Base-by-base conservation (phyloP, 2,797 vertebrate genomes). In the Myripristis murdjan region DNA sequence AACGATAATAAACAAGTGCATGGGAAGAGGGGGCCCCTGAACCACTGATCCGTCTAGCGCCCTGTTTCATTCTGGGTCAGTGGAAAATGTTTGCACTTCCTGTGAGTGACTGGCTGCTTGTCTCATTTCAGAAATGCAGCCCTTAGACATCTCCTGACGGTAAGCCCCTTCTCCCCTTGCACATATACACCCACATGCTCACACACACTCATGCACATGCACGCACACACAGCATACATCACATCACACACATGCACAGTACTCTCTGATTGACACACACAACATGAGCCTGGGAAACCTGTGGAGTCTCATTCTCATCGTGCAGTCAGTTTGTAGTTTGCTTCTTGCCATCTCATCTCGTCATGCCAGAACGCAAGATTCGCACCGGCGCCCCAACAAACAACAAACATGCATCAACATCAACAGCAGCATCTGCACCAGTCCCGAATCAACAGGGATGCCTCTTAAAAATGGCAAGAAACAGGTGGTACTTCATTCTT, bases 81-180 rank as follows among this genome's bases (percentile, higher is more conserved):
- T 51, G 76, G 80, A 65, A 48, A 62, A 47, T 88, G 74, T 68
- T 90, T 84, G 52, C 85, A 69, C 82, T 86, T 74, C 72, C 89
- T 91, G 88, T 91, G 91, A 95, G 94, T 95, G 93, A 94, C 93
- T 93, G 93, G 77, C 90, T 95, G 93, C 94, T 95, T 95, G 92
- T 95, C 92, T 95, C 94, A 93, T 95, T 95, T 95, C 94, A 94
- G 94, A 94, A 92, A 93, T 89, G 92, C 94, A 94, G 93, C 93
- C 92, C 91, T 94, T 95, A 94, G 93, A 95, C 94, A 93, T 83
- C 93, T 94, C 87, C 93, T 93, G 88, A 93, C 75, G 93, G 94
- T 94, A 95, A 95, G 94, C 93, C 89, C 78, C 88, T 56, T 65
- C n/a, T 55, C 74, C 59, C 64, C 72, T 70, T 51, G 35, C 73